phyloP scores from a whole-genome alignment of 1,140 invertebrate genomes.

The Saccostrea echinata region DNA sequence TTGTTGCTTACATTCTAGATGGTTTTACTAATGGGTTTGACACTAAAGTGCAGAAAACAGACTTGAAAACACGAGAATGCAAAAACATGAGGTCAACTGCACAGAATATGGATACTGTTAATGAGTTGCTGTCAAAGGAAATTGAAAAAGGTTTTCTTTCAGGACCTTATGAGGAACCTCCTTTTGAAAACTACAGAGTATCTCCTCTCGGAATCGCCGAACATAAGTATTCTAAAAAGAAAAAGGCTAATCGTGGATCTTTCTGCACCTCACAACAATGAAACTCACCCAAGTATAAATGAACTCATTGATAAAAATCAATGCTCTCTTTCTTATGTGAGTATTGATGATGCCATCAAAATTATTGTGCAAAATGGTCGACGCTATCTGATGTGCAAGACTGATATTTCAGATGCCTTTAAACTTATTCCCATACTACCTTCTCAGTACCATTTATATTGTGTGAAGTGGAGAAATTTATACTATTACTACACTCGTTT shows the following conservation, averaged over 20 bases:
- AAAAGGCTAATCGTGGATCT: conserved; percentile 56
- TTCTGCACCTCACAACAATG: conserved; percentile 52
- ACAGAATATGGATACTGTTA: neutral
- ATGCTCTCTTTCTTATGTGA: conserved; percentile 44
- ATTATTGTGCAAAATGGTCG: too few species aligned
- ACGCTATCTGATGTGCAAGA: too few species aligned
- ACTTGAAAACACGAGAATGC: neutral
- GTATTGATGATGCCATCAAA: too few species aligned
- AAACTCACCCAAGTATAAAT: conserved; percentile 46
- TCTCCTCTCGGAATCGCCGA: conserved; percentile 44
- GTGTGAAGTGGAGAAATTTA: conserved; percentile 38
- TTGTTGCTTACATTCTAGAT: neutral
- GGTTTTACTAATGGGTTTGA: neutral
- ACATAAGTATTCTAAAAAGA: conserved; percentile 52
- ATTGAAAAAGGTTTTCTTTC: neutral
- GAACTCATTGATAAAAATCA: conserved; percentile 58
- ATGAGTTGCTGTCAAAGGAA: neutral
- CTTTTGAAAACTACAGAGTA: neutral
- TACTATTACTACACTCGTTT: conserved; percentile 45
- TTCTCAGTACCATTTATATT: neutral
- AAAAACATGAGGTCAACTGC: neutral
- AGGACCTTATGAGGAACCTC: neutral
- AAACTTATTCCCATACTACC: neutral
- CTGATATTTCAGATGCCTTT: too few species aligned
- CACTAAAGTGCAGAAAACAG: neutral